Base-by-base conservation (phyloP, 2,113 vertebrate species). In the Syngnathus scovelli region DNA sequence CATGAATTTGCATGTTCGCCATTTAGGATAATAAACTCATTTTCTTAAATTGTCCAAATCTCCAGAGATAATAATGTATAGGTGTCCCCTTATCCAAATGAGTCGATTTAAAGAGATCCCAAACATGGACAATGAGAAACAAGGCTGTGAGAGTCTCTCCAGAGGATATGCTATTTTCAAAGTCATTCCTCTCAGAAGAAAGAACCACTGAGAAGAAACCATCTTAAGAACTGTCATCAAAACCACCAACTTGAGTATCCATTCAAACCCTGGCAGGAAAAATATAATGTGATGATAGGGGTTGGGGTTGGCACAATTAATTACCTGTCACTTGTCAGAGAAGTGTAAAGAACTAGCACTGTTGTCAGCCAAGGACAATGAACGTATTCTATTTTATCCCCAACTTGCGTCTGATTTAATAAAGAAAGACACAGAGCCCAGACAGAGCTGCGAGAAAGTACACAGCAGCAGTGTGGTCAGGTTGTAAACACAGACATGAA, bases 401-500 rank as follows among this genome's bases (percentile, higher is more conserved):
- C 66, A 80, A 71, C 71, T 70, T 78, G 48, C 70, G 67, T 77
- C n/a, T 74, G 78, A 76, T 83, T 77, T 88, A 81, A 87, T 84
- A 49, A 66, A 81, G 56, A 67, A 55, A 67, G 85, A 87, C 82
- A n/a, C 63, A 62, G 41, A 86, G 70, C 85, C 82, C 86, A 87
- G 82, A 86, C 73, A 52, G 77, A 83, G 72, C 76, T 77, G 73
- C 52, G 75, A 69, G 74, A 67, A 69, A 69, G 63, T 15, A 55
- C 62, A 74, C 72, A 73, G 84, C 80, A 73, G 77, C 70, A 51
- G 74, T 79, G 79, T 78, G 84, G 82, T 79, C 81, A 83, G 82
- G 80, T 81, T 84, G 85, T 88, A 87, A 88, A 88, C 83, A 78
- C 68, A 83, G 81, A 85, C 86, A 82, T 78, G 75, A 85, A 83